Conservation (phyloP, 2,113 vertebrate genomes). For the Pyxicephalus adspersus region DNA sequence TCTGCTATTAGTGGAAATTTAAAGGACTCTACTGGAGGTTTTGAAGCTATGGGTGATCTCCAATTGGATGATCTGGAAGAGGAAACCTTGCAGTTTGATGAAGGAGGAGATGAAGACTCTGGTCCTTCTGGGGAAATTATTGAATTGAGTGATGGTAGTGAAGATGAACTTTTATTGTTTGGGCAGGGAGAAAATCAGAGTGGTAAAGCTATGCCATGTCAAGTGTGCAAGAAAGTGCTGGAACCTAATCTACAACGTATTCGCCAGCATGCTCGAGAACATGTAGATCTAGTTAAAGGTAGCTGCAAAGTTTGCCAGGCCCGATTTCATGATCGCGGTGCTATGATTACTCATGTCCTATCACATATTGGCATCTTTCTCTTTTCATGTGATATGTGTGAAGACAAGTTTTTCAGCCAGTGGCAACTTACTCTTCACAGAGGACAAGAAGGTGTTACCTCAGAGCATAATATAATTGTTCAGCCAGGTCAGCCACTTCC, state of each 20-base stretch:
- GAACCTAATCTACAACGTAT: constrained; percentile 83
- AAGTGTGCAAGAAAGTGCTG: constrained; percentile 82
- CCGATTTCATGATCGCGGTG: constrained; percentile 82
- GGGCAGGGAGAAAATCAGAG: constrained; percentile 76
- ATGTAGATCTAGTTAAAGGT: constrained; percentile 81
- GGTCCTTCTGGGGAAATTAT: constrained; percentile 86
- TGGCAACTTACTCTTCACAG: constrained; percentile 88
- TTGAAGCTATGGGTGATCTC: constrained; percentile 76
- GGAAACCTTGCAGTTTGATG: constrained; percentile 71
- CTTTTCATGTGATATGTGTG: constrained; percentile 94
- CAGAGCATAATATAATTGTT: constrained; percentile 76
- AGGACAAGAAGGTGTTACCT: constrained; percentile 72
- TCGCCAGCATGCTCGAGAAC: constrained; percentile 82
- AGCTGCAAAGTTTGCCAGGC: constrained; percentile 85
- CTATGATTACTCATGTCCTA: constrained; percentile 81
- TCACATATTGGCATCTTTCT: constrained; percentile 91
- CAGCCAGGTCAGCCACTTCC: constrained; percentile 72
- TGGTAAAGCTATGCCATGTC: constrained; percentile 79
- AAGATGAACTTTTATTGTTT: constrained; percentile 86
- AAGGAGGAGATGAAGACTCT: constrained; percentile 72
- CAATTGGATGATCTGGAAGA: constrained; percentile 77
- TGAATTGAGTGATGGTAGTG: constrained; percentile 91
- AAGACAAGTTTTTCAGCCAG: constrained; percentile 88
- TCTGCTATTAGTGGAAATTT: constrained; percentile 70
- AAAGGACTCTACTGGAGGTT: constrained; percentile 71